These are phyloP conservation scores for Frankliniella fusca DNA, from an alignment of 2,888 invertebrate species.

Conservation along the genomic window DNA sequence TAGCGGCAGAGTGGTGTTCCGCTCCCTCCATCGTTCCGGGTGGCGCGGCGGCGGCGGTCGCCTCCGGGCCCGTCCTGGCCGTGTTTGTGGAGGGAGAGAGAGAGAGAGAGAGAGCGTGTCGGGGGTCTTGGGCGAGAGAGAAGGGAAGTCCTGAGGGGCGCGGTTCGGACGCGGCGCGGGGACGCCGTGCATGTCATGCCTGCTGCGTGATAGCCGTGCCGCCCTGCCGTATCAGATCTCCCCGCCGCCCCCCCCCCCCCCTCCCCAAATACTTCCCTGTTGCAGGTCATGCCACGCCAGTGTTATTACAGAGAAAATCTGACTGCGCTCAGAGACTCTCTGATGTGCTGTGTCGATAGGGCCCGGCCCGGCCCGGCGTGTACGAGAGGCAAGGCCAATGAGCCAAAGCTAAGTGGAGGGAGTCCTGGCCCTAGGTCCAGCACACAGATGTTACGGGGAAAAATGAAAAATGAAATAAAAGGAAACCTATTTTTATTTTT, in stretches of 20 bases:
- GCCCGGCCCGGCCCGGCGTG: no score
- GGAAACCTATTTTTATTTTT: no score
- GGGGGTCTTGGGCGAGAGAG: not conserved
- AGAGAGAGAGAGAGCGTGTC: not conserved
- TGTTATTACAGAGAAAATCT: not conserved
- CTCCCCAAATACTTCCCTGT: not conserved
- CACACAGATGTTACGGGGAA: not conserved
- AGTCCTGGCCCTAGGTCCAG: not conserved
- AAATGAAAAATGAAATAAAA: no score
- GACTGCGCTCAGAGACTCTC: not conserved
- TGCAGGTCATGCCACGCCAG: not conserved
- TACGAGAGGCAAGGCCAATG: not conserved
- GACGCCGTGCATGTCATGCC: not conserved
- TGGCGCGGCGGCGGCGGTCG: not conserved
- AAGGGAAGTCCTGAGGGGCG: not conserved
- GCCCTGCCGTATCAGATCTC: not conserved
- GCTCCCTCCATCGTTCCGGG: no score
- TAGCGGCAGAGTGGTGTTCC: no score
- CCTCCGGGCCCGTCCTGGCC: not conserved
- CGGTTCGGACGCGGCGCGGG: not conserved
- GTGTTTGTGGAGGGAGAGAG: not conserved
- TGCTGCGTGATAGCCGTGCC: not conserved
- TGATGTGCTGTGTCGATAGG: no score
- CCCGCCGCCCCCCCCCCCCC: not conserved
- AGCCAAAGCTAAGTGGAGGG: not conserved